Evolutionary conservation across 2,797 vertebrate species (phyloP), one percentile per base, ranked within the genome.

Genomic region (Hydrolagus colliei): DNA sequence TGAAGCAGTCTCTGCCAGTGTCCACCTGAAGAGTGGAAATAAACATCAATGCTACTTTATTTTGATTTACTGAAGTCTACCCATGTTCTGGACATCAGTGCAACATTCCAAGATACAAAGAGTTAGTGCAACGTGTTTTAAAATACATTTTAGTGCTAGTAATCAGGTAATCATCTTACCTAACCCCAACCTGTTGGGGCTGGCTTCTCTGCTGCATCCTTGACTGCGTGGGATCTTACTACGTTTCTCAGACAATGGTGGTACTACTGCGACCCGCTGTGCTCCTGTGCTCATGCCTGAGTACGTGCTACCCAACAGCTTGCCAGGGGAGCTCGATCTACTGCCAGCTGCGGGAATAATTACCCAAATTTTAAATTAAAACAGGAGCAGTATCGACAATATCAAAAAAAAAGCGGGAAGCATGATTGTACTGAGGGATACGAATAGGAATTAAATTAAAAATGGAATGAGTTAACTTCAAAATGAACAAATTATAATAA

Each of bases 171-270:
- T 87, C 35, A 4, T 75, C 95, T 95, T 96, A 99, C 98, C 98
- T 88, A 98, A 89, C 90, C 96, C 97, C 91, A 97, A 90, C 76
- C 98, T 91, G 93, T 91, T 98, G 88, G 98, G 98, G 90, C 97
- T 99, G 27, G 96, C 97, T 92, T 99, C 98, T 11, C 98, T 94
- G 89, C 98, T 99, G 92, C 98, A 99, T 73, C 97, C 98, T 89
- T 99, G 97, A 91, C 98, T 99, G 88, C 96, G 96, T 14, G 98
- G 97, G 89, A 99, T 94, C 91, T 96, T 95, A 92, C 93, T 96
- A 89, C 96, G 95, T 86, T 97, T 97, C 89, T 97, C 97, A 2
- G 94, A 89, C 1, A 97, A 92, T 0, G 96, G 93, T 85, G 95
- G 92, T 86, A 93, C 91, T 0, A 95, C 87, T 0, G 95, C 91